Evolutionary conservation across 2,797 vertebrate species (phyloP), one percentile per base, ranked within the genome.

Genomic region (Hemibagrus guttatus): DNA sequence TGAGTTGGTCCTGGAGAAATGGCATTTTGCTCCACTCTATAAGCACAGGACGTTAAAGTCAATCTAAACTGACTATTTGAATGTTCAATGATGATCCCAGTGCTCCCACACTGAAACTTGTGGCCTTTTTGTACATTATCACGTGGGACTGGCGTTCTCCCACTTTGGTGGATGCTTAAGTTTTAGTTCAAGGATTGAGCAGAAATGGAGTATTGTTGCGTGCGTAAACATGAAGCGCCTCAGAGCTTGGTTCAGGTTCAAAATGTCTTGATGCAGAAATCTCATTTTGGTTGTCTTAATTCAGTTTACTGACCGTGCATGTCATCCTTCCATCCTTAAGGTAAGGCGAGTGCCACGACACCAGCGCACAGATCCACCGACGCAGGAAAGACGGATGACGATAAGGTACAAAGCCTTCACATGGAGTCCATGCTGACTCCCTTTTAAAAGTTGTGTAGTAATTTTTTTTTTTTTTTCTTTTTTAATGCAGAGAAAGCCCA

Each of bases 241-340:
- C 4, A 28, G 23, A 52, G 2, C 17, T 75, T 52, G 8, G 26
- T 28, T 75, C 72, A 52, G n/a, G 9, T 35, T 79, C 11, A 35
- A 78, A 59, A 39, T 14, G 19, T 42, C 19, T 23, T 23, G 16
- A 42, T 39, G 19, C 7, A 56, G n/a, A 23, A 7, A 7, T 78
- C 0, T 19, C 2, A 11, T 12, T 19, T 71, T 17, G 7, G 0
- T 56, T 14, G 13, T 75, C 0, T 13, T 1, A 26, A 54, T 6
- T 28, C 42, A 54, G 17, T 31, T 58, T 78, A 39, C 54, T 79
- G 11, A 23, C 14, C 6, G 8, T 81, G 7, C 21, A 26, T 64
- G 26, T 16, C 1, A 6, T 58, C 74, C 54, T 86, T 19, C 42
- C 1, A 12, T 58, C 74, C 58, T 86, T 19, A n/a, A 94, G 94